Evolutionary conservation across 2,113 vertebrate species (phyloP), one percentile per base, ranked within the genome.

Genomic region (Stigmatopora nigra): DNA sequence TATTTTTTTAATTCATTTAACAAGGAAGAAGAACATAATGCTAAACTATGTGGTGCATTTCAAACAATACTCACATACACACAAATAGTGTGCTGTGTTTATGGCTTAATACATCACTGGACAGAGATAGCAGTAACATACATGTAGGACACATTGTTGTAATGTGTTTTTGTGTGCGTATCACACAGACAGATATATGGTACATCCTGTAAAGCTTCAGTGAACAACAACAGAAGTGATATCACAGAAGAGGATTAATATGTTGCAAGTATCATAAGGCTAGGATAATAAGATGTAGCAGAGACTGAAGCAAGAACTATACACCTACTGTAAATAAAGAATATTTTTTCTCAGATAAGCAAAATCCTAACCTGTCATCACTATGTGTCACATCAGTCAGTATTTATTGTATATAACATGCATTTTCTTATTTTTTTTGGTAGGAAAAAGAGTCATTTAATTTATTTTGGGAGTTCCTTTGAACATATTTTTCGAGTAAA

Each of bases 181-280:
- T 22, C 63, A 48, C n/a, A 15, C 41, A 64, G 76, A 64, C 38
- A 69, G 64, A 76, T 51, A 76, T 51, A 70, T 45, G 49, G 46
- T 44, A 16, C 44, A 22, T 25, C 19, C 6, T 61, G 20, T 45
- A 22, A 47, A 48, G 62, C 31, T 71, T 15, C 61, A 22, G 41
- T 72, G 68, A 75, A 70, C 59, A 73, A 16, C 64, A 66, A 63
- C 47, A 56, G 12, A 58, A 72, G 64, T 68, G 19, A 53, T 52
- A 71, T 25, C 48, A 63, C 63, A 53, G 48, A 22, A 2, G 53
- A 61, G 60, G 67, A 85, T 84, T 75, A 70, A 79, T 74, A 55
- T 19, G 63, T 20, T 45, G 62, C 61, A 52, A 69, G 70, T 68
- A 76, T 69, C 59, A 77, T 46, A 61, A 45, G 11, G 19, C 51